A percentile compares a stretch with the other conserved stretches of the same genome.
Conservation (phyloP, 2,888 invertebrate genomes). For the Protonemura montana region DNA sequence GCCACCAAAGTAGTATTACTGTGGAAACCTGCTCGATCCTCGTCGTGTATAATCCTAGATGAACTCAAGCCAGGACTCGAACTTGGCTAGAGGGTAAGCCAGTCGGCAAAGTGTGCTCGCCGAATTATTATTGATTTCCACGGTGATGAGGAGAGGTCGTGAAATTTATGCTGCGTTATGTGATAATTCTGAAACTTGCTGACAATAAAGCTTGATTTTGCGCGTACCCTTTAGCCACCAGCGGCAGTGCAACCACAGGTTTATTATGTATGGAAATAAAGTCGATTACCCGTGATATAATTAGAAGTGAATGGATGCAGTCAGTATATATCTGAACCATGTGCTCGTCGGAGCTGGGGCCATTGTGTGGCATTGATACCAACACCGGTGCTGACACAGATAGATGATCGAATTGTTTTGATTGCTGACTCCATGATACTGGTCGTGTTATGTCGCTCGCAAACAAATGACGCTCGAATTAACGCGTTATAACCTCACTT, state of each 20-base stretch:
- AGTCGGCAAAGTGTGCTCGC: background rate
- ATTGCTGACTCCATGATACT: background rate
- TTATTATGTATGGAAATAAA: background rate
- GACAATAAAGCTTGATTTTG: background rate
- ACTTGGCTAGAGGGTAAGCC: background rate
- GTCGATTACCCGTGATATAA: background rate
- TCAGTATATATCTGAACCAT: background rate
- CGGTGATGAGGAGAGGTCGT: background rate
- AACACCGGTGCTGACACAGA: background rate
- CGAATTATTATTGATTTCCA: background rate
- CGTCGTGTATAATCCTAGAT: background rate
- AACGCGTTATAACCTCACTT: too few species aligned
- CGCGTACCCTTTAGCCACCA: background rate
- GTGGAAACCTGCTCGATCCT: background rate
- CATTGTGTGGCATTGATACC: background rate
- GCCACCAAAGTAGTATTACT: background rate
- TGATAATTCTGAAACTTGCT: background rate
- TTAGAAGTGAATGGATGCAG: background rate
- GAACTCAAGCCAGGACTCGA: background rate
- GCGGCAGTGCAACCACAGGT: background rate
- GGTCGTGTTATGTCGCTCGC: too few species aligned
- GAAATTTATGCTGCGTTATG: background rate
- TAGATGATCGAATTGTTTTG: background rate
- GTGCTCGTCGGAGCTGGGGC: background rate
- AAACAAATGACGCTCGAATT: too few species aligned